Evolutionary conservation across 2,113 vertebrate species (phyloP), one percentile per base, ranked within the genome.

Genomic region (Trachemys scripta): DNA sequence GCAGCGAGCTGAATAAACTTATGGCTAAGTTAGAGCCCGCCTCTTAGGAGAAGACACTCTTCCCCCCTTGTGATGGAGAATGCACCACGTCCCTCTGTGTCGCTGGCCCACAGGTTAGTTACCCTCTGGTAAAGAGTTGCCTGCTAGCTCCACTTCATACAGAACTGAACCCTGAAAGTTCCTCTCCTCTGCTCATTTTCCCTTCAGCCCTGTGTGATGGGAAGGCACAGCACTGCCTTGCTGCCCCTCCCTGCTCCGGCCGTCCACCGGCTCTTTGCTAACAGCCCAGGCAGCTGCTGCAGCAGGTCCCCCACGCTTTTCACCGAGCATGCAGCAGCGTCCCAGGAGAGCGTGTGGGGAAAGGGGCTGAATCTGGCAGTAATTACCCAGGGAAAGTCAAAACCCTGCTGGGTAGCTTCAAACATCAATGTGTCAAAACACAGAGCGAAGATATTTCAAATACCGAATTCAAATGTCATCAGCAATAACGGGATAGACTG

Each of bases 321-420:
- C 22, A 25, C 42, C 1, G 38, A 10, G 38, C 72, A 27, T 4
- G 42, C 75, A 47, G 42, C 75, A 51, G 47, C 5, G 24, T 51
- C 87, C 84, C 80, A 0, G 0, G 87, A 56, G 81, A 84, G 45
- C 0, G 0, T 0, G 0, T 69, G 49, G 91, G 89, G 31, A 19
- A 0, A 1, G 91, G 93, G 84, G 62, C 90, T 3, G 10, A 47
- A 96, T 96, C 96, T 96, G 96, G 97, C 94, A 95, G 93, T 82
- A 94, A 96, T 96, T 95, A 96, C 5, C 45, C 38, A 81, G 95
- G 88, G 94, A 97, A 96, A 97, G 97, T 92, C 93, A 54, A 94
- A 94, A 42, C 56, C 85, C 56, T 92, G 86, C 95, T 93, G 88
- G 50, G 92, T 88, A 97, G 62, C 94, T 90, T 96, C 95, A 94